Evolutionary conservation across 2,888 invertebrate species (phyloP).

Genomic region (Patella caerulea): DNA sequence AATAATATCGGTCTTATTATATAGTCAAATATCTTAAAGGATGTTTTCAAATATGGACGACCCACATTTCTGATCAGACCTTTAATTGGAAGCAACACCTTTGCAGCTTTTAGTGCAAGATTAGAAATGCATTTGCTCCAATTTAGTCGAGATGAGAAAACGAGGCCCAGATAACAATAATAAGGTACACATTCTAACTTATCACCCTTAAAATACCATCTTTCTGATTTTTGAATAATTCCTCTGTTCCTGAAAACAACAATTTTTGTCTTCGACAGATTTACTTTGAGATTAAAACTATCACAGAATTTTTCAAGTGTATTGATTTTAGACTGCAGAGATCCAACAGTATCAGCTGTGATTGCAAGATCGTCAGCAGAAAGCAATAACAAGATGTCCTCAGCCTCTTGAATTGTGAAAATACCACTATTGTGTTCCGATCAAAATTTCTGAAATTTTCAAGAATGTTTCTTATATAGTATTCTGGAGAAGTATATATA

Average conservation of each 20-base stretch:
- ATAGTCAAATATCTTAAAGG: conserved; percentile 4
- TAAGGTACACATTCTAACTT: not conserved
- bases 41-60: not conserved
- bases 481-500: too few relatives aligned
- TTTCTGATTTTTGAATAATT: not conserved
- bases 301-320: conserved; percentile 11
- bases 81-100: not conserved
- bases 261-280: conserved; percentile 9
- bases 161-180: conserved; percentile 14
- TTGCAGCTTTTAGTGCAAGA: conserved; percentile 19
- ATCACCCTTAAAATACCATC: not conserved
- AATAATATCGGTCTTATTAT: not conserved
- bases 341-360: not conserved
- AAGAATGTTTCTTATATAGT: not conserved
- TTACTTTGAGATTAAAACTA: conserved; percentile 1
- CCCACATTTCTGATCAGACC: not conserved
- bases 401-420: not conserved
- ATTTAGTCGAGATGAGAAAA: conserved; percentile 11
- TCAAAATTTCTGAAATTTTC: not conserved
- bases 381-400: not conserved
- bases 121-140: conserved; percentile 4
- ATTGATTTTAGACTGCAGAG: not conserved
- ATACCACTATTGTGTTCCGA: not conserved
- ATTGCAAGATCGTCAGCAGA: not conserved
- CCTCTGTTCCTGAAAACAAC: not conserved